Evolutionary conservation across 2,797 vertebrate genomes (phyloP).

Genomic region (Crenuchus spilurus): DNA sequence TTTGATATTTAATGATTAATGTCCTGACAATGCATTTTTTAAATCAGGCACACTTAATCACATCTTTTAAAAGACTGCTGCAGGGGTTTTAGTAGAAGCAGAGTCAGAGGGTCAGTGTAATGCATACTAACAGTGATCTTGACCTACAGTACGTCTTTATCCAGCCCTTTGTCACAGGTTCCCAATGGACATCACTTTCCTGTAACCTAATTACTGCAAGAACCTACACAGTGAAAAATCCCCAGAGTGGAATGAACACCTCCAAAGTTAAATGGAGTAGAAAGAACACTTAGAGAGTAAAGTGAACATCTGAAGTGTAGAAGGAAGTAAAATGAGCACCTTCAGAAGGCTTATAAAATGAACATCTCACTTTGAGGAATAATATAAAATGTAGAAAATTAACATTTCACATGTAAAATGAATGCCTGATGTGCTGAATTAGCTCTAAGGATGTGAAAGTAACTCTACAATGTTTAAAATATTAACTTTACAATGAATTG

Average conservation of each 20-base stretch:
- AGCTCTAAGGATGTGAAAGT: too few species aligned
- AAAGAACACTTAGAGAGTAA: not conserved
- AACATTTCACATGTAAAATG: too few species aligned
- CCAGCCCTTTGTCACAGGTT: not conserved
- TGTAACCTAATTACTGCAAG: constrained; percentile 4
- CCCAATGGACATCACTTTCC: constrained; percentile 22
- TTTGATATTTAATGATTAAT: not conserved
- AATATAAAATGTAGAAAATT: too few species aligned
- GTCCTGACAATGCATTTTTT: not conserved
- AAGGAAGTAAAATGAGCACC: not conserved
- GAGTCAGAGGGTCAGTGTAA: not conserved
- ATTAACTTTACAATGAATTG: too few species aligned
- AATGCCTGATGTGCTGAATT: too few species aligned
- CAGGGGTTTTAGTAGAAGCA: not conserved
- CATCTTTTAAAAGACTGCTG: not conserved
- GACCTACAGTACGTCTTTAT: not conserved
- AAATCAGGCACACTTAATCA: not conserved
- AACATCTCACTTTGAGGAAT: not conserved
- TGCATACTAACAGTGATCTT: not conserved
- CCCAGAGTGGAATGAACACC: not conserved
- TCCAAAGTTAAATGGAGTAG: not conserved
- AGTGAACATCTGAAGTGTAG: not conserved
- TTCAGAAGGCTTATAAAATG: not conserved
- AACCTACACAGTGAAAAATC: not conserved
- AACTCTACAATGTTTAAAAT: too few species aligned